phyloP scores from a whole-genome alignment of 2,113 vertebrate species.

The Phyllostomus hastatus region DNA sequence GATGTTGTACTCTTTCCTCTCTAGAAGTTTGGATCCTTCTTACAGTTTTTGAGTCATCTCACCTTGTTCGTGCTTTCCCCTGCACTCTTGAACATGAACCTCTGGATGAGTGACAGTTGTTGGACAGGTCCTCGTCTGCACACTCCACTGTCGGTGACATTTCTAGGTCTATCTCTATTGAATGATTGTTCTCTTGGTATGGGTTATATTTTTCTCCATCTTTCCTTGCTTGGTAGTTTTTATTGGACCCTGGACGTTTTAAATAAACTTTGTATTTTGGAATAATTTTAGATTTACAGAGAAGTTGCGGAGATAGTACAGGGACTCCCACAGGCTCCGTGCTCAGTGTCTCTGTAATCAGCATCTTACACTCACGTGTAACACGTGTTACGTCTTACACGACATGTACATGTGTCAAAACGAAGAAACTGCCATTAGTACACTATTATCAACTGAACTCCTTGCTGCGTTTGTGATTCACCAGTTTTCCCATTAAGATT shows the following conservation, averaged over 20 bases:
- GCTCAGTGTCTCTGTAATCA: neutral
- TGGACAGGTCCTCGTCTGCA: neutral
- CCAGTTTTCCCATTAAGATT: neutral
- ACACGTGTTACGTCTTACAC: too few relatives aligned
- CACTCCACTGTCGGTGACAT: neutral
- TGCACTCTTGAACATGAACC: neutral
- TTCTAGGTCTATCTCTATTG: neutral
- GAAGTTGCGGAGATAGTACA: neutral
- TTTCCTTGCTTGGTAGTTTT: slow-evolving; percentile 34
- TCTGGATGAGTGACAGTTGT: neutral
- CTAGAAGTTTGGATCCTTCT: neutral
- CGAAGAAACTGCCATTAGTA: neutral
- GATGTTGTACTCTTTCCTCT: neutral
- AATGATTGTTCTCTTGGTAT: neutral
- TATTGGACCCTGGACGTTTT: neutral
- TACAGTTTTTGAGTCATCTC: neutral
- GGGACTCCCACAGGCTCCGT: neutral
- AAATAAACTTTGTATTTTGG: neutral
- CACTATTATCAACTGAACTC: neutral
- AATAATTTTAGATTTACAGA: slow-evolving; percentile 16
- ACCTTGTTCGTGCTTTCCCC: neutral
- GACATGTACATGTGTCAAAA: neutral
- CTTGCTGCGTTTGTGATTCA: neutral
- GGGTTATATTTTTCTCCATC: neutral
- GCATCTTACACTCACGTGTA: neutral